Base-by-base conservation (phyloP, 2,888 invertebrate genomes). In the Ormyrus thymus region DNA sequence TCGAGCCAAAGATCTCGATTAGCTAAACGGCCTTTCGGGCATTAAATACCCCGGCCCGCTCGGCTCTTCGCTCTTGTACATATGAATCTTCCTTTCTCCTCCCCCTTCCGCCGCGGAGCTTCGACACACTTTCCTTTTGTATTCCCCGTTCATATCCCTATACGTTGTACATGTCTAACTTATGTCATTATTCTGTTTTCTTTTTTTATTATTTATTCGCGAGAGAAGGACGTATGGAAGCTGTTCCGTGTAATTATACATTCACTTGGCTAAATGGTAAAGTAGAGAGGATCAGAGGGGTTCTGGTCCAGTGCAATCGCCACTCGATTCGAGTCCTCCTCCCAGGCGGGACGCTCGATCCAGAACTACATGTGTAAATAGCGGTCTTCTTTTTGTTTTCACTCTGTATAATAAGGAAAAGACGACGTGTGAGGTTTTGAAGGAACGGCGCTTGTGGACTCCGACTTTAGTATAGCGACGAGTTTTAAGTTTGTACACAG, bases 401-500 rank as follows among this genome's bases (percentile, higher is more conserved):
- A 53, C 11, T 48, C 53, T 78, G 66, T 78, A 51, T 50, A 66
- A 50, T 45, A 55, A 64, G 55, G 9, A 61, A 55, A 62, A 50
- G 50, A 59, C 13, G 48, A 51, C 7, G 56, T n/a, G 43, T 13
- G 59, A 9, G 7, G 59, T 15, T 13, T 43, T 48, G 10, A n/a
- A 53, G 3, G 9, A 13, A 56, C 6, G 3, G 58, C 58, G 56
- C 29, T 64, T 62, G 48, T 51, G 78, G 46, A 70, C 75, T 70
- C 65, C 10, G 62, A 72, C 51, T 56, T 53, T n/a, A 73, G 69
- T 69, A 46, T 69, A 46, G 43, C 70, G 50, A 7, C 9, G 15
- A 69, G 50, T 45, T 69, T 74, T 78, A 78, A 72, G 69, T 76
- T 73, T 76, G 80, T 80, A 80, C 64, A 80, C 73, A 76, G 73